A percentile compares a stretch with the other conserved stretches of the same genome.
These are phyloP conservation scores for Pampus argenteus DNA, from an alignment of 2,797 vertebrate species.

Conservation along the genomic window DNA sequence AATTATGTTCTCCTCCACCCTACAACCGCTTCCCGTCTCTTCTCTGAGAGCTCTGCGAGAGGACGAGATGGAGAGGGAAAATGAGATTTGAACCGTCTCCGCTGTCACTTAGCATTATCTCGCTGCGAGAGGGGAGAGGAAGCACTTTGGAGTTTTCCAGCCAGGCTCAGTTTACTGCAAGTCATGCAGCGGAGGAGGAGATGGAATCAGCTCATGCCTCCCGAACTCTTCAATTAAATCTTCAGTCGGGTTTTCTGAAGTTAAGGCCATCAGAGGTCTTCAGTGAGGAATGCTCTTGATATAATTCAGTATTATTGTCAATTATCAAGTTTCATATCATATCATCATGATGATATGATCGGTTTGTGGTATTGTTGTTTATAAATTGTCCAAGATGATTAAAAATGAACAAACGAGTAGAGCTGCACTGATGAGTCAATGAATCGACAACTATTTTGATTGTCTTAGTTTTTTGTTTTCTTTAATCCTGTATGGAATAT, in stretches of 20 bases:
- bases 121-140: slow-evolving; percentile 41
- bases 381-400: not conserved
- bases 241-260: slow-evolving; percentile 10
- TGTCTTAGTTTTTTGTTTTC: too few species aligned
- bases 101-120: slow-evolving; percentile 67
- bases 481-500: too few species aligned
- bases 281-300: not conserved
- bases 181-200: slow-evolving; percentile 21
- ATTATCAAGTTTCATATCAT: slow-evolving; percentile 1
- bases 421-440: too few species aligned
- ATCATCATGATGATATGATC: not conserved
- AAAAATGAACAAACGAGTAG: not conserved
- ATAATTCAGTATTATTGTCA: not conserved
- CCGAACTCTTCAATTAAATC: not conserved
- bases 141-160: slow-evolving; percentile 73
- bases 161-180: slow-evolving; percentile 60
- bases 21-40: slow-evolving; percentile 58
- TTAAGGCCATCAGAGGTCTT: not conserved
- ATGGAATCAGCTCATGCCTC: not conserved
- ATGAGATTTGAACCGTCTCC: slow-evolving; percentile 65
- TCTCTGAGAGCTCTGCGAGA: slow-evolving; percentile 42
- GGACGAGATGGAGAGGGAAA: slow-evolving; percentile 41
- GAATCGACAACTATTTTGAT: too few species aligned
- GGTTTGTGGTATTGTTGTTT: not conserved
- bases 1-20: slow-evolving; percentile 50